Base-by-base conservation (phyloP, 2,113 vertebrate genomes). In the Helogale parvula region DNA sequence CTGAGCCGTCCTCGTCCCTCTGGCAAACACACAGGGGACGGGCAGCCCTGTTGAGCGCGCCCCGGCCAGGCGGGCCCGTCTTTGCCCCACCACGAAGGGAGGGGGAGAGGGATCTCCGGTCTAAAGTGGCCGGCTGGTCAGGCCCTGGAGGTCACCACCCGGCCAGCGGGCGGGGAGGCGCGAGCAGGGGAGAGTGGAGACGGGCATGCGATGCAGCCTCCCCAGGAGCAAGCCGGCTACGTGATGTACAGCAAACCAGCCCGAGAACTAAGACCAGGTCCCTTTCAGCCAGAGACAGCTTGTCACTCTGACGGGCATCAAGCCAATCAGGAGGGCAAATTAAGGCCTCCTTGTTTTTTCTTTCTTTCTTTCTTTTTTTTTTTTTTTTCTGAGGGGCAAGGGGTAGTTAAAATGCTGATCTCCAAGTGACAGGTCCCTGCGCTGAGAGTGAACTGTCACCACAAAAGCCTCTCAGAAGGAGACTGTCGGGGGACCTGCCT, bases 401-500 rank as follows among this genome's bases (percentile, higher is more conserved):
- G 86, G 72, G 1, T 90, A 92, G 96, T 98, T 77, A 88, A 93
- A 90, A 93, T 82, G 98, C 98, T 33, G 8, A 65, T 97, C 87
- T 66, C 85, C 0, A 10, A 97, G 97, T 98, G 98, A 97, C 98
- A 98, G 98, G 50, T 95, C 96, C 97, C 95, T 54, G 92, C 95
- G 98, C 97, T 82, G 89, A 92, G 94, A 97, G 74, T 80, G 69
- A 97, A 86, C 97, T 97, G 57, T 88, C 97, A 96, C 96, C 41
- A 79, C 96, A 77, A 74, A 94, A 97, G 93, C 66, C 93, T 90
- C 72, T 87, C 82, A 94, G 86, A 85, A 31, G 66, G 90, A 65
- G 2, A 13, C 10, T 86, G 57, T 81, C 9, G 90, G 96, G 96
- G 98, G 97, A 97, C 98, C 96, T 9, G 90, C 97, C 10, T 3